Evolutionary conservation across 1,140 invertebrate species (phyloP).

Genomic region (Ceratina calcarata): DNA sequence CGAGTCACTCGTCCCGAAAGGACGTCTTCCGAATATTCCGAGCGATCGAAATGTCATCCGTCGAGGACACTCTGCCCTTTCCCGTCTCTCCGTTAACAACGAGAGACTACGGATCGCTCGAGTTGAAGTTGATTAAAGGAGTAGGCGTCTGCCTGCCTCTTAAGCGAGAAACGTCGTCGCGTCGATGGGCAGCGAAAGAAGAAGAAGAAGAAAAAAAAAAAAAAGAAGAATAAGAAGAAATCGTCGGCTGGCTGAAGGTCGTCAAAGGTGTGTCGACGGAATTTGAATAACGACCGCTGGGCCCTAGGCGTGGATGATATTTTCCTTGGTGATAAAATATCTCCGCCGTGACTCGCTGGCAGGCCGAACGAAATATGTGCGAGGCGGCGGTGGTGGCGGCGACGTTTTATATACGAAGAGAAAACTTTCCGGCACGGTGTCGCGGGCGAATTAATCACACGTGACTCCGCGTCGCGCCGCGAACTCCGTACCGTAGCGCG

Average conservation of each 20-base stretch:
- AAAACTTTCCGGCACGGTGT: conserved; percentile 23
- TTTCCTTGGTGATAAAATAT: background rate
- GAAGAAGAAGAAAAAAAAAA: too few species aligned
- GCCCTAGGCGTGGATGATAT: background rate
- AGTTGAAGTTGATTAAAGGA: conserved; percentile 56
- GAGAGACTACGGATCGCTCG: conserved; percentile 16
- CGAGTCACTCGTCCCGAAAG: conserved; percentile 20
- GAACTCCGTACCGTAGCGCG: conserved; percentile 16
- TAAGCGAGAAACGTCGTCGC: background rate
- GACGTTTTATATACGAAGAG: conserved; percentile 15
- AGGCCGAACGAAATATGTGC: background rate
- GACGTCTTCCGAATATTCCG: conserved; percentile 46
- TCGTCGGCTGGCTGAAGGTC: background rate
- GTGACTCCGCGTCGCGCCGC: conserved; percentile 32
- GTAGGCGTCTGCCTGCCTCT: conserved; percentile 18
- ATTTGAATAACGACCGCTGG: conserved; percentile 21
- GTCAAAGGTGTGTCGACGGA: background rate
- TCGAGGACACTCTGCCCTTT: conserved; percentile 32
- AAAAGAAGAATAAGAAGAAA: background rate
- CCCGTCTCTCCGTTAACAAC: conserved; percentile 23
- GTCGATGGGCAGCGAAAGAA: background rate
- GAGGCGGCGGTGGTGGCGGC: background rate
- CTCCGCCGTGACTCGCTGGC: background rate
- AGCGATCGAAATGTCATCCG: conserved; percentile 57
- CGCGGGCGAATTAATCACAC: conserved; percentile 44